A percentile compares a stretch with the other conserved stretches of the same genome.
These are phyloP conservation scores for Pollenia amentaria DNA, from an alignment of 2,888 invertebrate species.

Conservation along the genomic window DNA sequence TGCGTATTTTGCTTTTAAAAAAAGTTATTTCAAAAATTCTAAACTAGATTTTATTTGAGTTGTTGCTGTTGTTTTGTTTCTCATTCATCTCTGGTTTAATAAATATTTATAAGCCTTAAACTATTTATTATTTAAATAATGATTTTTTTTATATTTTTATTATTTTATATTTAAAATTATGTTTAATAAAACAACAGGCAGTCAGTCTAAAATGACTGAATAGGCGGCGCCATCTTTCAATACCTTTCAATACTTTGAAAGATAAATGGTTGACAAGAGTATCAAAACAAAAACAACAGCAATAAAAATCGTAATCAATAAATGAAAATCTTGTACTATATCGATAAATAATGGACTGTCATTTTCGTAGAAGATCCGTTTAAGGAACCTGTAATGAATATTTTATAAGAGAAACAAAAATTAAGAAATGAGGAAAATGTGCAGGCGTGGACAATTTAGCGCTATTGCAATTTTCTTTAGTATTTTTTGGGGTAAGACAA, in stretches of 20 bases:
- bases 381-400: constrained; percentile 22
- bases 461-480: too few relatives aligned
- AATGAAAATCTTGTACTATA: neutral
- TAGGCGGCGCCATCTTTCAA: constrained; percentile 36
- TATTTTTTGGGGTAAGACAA: too few relatives aligned
- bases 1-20: neutral
- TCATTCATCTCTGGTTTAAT: constrained; percentile 6
- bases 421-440: neutral
- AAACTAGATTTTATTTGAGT: constrained; percentile 26
- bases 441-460: too few relatives aligned
- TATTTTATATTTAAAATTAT: constrained; percentile 37
- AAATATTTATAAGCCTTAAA: constrained; percentile 53
- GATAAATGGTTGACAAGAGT: neutral
- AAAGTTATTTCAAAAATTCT: constrained; percentile 20
- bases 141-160: constrained; percentile 3
- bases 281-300: neutral
- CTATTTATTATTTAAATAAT: constrained; percentile 39
- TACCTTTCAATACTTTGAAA: constrained; percentile 16
- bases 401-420: neutral
- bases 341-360: neutral
- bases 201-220: neutral
- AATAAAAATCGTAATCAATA: neutral
- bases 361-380: constrained; percentile 17
- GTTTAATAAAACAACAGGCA: constrained; percentile 62
- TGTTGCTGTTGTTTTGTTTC: neutral